These are phyloP conservation scores for Acleris cristana DNA, from an alignment of 2,888 invertebrate species.

Conservation along the genomic window DNA sequence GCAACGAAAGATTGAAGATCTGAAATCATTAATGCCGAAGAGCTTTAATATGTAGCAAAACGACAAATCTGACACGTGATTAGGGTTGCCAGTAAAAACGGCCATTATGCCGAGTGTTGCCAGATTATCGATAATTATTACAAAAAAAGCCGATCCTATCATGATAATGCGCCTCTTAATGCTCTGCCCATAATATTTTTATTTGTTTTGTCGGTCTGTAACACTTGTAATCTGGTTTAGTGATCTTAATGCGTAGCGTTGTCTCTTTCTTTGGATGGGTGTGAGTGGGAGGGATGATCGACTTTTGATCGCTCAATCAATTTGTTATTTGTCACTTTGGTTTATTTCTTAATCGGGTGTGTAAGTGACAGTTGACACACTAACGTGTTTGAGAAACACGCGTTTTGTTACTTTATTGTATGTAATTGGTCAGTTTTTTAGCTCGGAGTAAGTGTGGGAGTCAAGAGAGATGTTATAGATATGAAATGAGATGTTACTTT, in stretches of 20 bases:
- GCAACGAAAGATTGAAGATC: conserved; percentile 43
- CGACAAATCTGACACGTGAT: conserved; percentile 81
- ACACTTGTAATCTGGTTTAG: conserved; percentile 58
- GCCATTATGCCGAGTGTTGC: conserved; percentile 81
- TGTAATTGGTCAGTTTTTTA: conserved; percentile 18
- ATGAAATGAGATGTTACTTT: not conserved
- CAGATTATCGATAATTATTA: conserved; percentile 83
- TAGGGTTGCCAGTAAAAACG: conserved; percentile 80
- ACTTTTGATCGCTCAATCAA: conserved; percentile 74
- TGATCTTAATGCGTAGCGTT: conserved; percentile 67
- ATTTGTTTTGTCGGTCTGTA: conserved; percentile 70
- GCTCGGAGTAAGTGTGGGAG: conserved; percentile 26
- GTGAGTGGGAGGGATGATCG: conserved; percentile 59
- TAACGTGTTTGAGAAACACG: conserved; percentile 35
- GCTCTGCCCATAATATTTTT: conserved; percentile 77
- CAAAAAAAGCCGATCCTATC: conserved; percentile 74
- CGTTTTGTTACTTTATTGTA: conserved; percentile 32
- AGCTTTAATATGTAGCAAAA: conserved; percentile 64
- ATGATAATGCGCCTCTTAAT: conserved; percentile 78
- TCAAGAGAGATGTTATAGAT: conserved; percentile 13
- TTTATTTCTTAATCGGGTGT: conserved; percentile 67
- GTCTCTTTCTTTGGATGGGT: conserved; percentile 53
- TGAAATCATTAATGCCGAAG: conserved; percentile 69
- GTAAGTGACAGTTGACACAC: conserved; percentile 61
- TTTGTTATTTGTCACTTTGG: conserved; percentile 64